Conservation (phyloP, 1,140 invertebrate genomes). For the Drosophila ohnishii region DNA sequence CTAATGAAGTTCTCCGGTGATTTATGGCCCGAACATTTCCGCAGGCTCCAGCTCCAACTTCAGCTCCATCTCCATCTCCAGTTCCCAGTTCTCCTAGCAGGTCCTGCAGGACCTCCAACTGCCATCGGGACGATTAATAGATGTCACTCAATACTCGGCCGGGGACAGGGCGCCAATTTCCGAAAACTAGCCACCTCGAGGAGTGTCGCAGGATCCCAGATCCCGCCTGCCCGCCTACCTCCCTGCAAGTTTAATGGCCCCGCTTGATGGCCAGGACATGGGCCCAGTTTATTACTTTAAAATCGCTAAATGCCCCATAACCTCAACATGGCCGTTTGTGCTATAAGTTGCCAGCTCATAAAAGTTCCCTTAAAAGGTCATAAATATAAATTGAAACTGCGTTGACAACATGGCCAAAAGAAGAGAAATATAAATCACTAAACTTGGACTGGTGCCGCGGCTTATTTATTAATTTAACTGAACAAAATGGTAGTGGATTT, state of each 20-base stretch:
- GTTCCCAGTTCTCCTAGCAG: conserved; percentile 1
- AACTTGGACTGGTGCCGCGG: background rate
- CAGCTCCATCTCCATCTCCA: conserved; percentile 8
- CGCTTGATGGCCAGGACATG: conserved; percentile 56
- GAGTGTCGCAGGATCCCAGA: background rate
- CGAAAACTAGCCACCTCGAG: conserved; percentile 57
- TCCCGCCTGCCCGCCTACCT: conserved; percentile 1
- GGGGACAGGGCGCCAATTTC: conserved; percentile 58
- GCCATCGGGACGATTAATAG: conserved; percentile 62
- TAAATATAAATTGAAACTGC: conserved; percentile 80
- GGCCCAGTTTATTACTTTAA: conserved; percentile 76
- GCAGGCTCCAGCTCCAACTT: conserved; percentile 25
- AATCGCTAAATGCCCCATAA: conserved; percentile 69
- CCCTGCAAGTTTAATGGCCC: conserved; percentile 55
- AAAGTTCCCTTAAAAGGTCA: conserved; percentile 67
- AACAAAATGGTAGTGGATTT: background rate
- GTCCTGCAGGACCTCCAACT: conserved; percentile 28
- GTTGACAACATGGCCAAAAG: conserved; percentile 50
- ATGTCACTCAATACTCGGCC: conserved; percentile 68
- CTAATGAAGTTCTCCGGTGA: conserved; percentile 72
- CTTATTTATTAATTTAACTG: conserved; percentile 32
- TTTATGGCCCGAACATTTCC: conserved; percentile 68
- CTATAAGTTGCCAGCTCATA: conserved; percentile 68
- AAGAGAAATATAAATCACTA: conserved; percentile 27
- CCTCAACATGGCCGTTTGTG: conserved; percentile 38